phyloP scores from a whole-genome alignment of 2,797 vertebrate genomes.

The Aphelocoma californica region DNA sequence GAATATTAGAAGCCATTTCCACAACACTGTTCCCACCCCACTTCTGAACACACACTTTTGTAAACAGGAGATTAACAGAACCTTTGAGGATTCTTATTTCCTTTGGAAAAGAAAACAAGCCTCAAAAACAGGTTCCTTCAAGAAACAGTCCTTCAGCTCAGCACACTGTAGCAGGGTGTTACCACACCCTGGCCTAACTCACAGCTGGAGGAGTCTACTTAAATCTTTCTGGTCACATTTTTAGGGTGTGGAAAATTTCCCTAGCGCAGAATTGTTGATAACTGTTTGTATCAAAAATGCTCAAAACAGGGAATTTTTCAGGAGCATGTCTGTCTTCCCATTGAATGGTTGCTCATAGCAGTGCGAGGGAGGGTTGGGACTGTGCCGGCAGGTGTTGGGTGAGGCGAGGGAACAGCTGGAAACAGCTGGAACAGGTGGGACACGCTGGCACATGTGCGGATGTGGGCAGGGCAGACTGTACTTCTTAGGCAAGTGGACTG shows the following conservation, averaged over 20 bases:
- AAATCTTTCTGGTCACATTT: not conserved
- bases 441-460: rapidly evolving
- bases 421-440: not conserved
- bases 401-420: not conserved
- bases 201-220: not conserved
- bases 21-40: not conserved
- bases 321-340: rapidly evolving
- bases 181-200: not conserved
- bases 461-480: too few species aligned
- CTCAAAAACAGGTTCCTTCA: rapidly evolving
- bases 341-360: not conserved
- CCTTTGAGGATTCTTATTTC: not conserved
- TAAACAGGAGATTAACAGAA: not conserved
- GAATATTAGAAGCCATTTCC: not conserved
- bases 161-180: not conserved
- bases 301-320: not conserved
- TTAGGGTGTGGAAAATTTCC: not conserved
- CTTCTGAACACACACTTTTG: not conserved
- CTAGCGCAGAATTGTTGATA: not conserved
- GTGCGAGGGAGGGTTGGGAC: not conserved
- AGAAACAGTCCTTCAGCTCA: not conserved
- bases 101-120: not conserved
- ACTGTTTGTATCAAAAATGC: not conserved
- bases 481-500: not conserved
- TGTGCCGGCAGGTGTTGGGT: not conserved